phyloP scores from a whole-genome alignment of 2,888 invertebrate genomes.

The Hydraecia micacea region DNA sequence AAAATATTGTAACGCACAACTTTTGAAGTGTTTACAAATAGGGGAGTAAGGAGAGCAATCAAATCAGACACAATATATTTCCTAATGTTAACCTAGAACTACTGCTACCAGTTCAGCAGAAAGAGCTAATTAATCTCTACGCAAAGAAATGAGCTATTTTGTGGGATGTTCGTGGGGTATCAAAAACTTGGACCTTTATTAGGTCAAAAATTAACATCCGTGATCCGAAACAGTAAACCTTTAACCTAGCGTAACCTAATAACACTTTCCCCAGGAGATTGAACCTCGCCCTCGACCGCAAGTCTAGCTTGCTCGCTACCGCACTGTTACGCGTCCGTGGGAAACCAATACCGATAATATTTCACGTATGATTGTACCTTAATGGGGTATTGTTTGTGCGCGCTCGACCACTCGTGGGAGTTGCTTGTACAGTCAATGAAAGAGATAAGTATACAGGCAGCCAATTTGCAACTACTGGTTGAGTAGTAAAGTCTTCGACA shows the following conservation, averaged over 20 bases:
- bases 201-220: neutral
- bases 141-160: neutral
- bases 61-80: neutral
- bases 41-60: neutral
- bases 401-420: conserved; percentile 53
- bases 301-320: conserved; percentile 18
- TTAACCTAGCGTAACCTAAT: conserved; percentile 12
- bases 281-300: conserved; percentile 40
- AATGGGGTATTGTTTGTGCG: conserved; percentile 60
- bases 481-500: neutral
- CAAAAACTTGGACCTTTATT: neutral
- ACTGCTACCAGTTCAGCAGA: neutral
- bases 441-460: neutral
- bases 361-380: conserved; percentile 63
- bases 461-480: neutral
- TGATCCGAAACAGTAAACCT: neutral
- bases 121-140: neutral
- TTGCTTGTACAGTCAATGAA: neutral
- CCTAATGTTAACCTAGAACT: neutral
- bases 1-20: neutral
- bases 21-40: neutral
- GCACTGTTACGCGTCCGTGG: conserved; percentile 63
- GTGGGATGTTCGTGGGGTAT: neutral
- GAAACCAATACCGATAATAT: conserved; percentile 70
- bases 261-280: conserved; percentile 20